Evolutionary conservation across 2,113 vertebrate species (phyloP).

Genomic region (Nematolebias whitei): DNA sequence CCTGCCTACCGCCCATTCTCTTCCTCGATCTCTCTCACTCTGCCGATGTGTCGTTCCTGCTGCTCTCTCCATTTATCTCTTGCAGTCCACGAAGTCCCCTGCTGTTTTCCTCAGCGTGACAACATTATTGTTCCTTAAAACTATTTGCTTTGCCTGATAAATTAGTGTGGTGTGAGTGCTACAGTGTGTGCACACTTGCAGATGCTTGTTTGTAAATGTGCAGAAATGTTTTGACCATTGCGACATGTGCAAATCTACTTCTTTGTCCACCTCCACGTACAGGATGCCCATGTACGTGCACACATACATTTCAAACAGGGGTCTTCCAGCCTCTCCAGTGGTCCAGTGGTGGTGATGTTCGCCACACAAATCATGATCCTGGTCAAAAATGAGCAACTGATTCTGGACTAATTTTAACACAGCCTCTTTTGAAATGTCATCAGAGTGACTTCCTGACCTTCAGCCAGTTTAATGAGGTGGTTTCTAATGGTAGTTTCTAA

Average conservation of each 20-base stretch:
- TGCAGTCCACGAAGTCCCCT: slow-evolving; percentile 5
- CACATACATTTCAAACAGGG: slow-evolving; percentile 25
- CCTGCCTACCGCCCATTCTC: slow-evolving; percentile 52
- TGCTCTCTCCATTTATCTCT: slow-evolving; percentile 21
- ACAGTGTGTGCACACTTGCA: slow-evolving; percentile 10
- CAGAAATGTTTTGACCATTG: slow-evolving; percentile 65
- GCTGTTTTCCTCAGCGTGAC: slow-evolving; percentile 6
- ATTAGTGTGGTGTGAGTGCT: slow-evolving; percentile 11
- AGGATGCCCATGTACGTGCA: slow-evolving; percentile 59
- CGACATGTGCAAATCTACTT: slow-evolving; percentile 63
- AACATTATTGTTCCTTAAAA: slow-evolving; percentile 1
- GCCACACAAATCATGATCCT: neutral
- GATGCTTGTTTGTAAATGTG: slow-evolving; percentile 63
- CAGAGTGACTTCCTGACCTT: slow-evolving; percentile 13
- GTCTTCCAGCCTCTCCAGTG: slow-evolving; percentile 28
- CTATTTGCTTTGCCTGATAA: neutral
- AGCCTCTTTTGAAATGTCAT: slow-evolving; percentile 11
- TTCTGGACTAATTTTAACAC: no score
- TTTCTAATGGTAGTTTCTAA: slow-evolving; percentile 7
- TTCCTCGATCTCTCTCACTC: slow-evolving; percentile 33
- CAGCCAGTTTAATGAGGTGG: slow-evolving; percentile 28
- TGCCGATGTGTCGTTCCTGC: slow-evolving; percentile 35
- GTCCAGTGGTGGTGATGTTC: slow-evolving; percentile 28
- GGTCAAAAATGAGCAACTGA: no score
- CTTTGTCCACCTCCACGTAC: slow-evolving; percentile 64